These are phyloP conservation scores for Nipponia nippon DNA, from an alignment of 2,113 vertebrate genomes.

Conservation along the genomic window DNA sequence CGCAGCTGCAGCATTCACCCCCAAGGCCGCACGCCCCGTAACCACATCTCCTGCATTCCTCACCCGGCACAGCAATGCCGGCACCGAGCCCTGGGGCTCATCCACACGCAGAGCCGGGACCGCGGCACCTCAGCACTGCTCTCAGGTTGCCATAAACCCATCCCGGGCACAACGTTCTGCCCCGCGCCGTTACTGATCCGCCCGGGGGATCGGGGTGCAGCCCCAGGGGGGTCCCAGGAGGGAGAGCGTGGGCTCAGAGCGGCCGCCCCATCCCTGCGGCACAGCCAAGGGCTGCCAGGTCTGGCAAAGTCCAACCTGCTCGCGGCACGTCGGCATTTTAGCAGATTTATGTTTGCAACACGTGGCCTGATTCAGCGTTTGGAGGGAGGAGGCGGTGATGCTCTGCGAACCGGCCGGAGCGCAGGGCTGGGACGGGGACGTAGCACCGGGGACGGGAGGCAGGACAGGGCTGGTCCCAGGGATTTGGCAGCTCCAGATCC, in stretches of 20 bases:
- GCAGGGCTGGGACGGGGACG: fast-evolving
- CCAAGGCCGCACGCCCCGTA: no score
- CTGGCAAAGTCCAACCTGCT: background rate
- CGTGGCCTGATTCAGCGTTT: fast-evolving
- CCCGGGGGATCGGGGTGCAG: fast-evolving
- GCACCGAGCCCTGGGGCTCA: no score
- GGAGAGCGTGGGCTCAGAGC: fast-evolving
- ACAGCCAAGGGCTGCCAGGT: no score
- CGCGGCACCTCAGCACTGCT: fast-evolving
- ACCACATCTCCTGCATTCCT: no score
- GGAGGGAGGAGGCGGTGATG: background rate
- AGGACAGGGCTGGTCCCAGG: fast-evolving
- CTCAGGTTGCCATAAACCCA: background rate
- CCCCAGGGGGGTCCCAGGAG: background rate
- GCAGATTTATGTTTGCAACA: background rate
- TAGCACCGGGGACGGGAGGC: fast-evolving
- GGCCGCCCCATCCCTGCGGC: fast-evolving
- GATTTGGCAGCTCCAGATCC: background rate
- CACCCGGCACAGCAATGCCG: no score
- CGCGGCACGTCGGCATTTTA: fast-evolving
- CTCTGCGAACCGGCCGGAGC: fast-evolving
- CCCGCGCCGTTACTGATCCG: fast-evolving
- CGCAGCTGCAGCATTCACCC: no score
- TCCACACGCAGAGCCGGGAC: background rate
- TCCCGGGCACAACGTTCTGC: fast-evolving